Percentiles rank a stretch among this genome's conserved stretches.
Evolutionary conservation across 2,797 vertebrate species (phyloP).

Genomic region (Cheirogaleus major): DNA sequence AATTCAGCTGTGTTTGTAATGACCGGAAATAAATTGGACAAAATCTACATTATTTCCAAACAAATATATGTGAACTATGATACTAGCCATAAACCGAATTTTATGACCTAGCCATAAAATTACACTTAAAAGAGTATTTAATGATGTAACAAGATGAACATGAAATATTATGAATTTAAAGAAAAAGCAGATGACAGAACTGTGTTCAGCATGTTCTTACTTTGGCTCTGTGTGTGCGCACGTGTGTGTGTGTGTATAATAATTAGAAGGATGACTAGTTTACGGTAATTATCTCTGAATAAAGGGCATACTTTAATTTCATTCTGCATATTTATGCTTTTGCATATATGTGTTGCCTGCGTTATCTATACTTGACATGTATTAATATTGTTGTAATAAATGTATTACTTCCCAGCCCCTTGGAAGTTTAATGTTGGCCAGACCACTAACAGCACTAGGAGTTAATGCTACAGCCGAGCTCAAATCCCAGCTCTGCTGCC

Average conservation of each 20-base stretch:
- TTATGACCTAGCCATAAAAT: background rate
- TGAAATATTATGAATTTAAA: background rate
- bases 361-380: accelerated
- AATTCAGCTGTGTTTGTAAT: background rate
- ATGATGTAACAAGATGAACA: background rate
- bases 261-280: background rate
- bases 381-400: accelerated
- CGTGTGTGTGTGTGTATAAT: too few relatives aligned
- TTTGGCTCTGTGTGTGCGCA: accelerated
- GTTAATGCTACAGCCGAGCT: accelerated
- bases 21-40: background rate
- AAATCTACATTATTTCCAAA: background rate
- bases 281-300: background rate
- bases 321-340: background rate
- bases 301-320: accelerated
- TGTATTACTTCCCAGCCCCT: accelerated
- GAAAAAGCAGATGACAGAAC: background rate
- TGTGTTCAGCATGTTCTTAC: accelerated
- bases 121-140: background rate
- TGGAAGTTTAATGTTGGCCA: accelerated
- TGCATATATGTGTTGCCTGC: accelerated
- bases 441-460: background rate
- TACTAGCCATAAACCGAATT: background rate
- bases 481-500: accelerated
- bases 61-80: background rate